These are phyloP conservation scores for Dynastes hyllus DNA, from an alignment of 2,888 invertebrate genomes.

Conservation along the genomic window DNA sequence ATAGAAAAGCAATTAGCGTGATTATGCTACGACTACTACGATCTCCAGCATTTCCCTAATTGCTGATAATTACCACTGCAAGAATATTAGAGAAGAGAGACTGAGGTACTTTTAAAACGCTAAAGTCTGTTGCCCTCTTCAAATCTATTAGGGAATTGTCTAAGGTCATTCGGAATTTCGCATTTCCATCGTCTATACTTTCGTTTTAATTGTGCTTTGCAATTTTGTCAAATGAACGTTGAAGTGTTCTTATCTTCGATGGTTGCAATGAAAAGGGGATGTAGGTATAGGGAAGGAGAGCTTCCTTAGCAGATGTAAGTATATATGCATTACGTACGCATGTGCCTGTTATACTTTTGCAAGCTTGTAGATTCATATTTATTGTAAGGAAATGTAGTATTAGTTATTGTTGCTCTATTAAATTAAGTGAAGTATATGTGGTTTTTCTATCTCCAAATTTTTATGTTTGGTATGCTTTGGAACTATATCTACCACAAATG, in stretches of 20 bases:
- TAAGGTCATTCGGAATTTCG: conserved; percentile 51
- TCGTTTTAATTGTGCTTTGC: conserved; percentile 48
- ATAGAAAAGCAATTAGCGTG: conserved; percentile 61
- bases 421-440: too few species aligned
- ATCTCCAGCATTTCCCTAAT: conserved; percentile 61
- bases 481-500: too few species aligned
- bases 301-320: not conserved
- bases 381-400: too few species aligned
- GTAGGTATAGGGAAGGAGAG: not conserved
- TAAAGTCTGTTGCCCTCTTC: conserved; percentile 44
- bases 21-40: conserved; percentile 58
- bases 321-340: too few species aligned
- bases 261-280: not conserved
- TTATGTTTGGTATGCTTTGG: too few species aligned
- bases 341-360: too few species aligned
- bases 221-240: conserved; percentile 48
- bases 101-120: conserved; percentile 40
- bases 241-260: conserved; percentile 28
- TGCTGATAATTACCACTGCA: conserved; percentile 62
- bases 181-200: conserved; percentile 50
- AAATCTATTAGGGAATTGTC: conserved; percentile 54
- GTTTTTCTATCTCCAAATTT: too few species aligned
- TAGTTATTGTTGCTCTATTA: too few species aligned
- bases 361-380: too few species aligned
- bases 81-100: conserved; percentile 54